Base-by-base conservation (phyloP, 2,888 invertebrate species). In the Metopia argyrocephala region DNA sequence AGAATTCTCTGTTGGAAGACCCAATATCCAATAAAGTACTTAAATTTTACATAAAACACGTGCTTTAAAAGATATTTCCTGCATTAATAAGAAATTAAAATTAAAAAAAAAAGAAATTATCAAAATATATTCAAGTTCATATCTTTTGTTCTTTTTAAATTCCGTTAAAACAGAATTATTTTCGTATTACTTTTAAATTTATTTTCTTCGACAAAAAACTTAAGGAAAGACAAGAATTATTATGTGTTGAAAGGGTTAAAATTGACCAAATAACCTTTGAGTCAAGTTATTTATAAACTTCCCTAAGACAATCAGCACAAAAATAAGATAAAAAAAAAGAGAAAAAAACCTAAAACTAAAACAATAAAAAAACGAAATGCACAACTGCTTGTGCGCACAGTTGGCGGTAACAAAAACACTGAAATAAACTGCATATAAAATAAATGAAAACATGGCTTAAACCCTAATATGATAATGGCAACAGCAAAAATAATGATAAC, bases 181-280 rank as follows among this genome's bases (percentile, higher is more conserved):
- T 15, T 18, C 9, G n/a, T 48, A 21, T 75, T 59, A 5, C 62
- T 66, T 71, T 45, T 12, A 48, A 54, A 66, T 21, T 38, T 31
- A n/a, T n/a, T n/a, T n/a, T n/a, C 7, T 31, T 3, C 12, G 9
- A 12, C 31, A 31, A 15, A 38, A 38, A 12, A n/a, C n/a, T n/a
- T n/a, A n/a, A 31, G 48, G 65, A 2, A 46, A 75, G 75, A 75
- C 31, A 78, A 82, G 69, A 81, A 66, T 81, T 81, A 81, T 81
- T 81, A 81, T 73, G 81, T 81, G 81, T 78, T 81, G 74, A 81
- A 75, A 78, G 81, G 78, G 78, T 81, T 78, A 78, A 78, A 78
- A 71, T 54, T 71, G 65, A 78, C 69, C 70, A 78, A 78, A 81
- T 81, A 78, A 81, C 81, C 81, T 81, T 81, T 81, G 62, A 74